A percentile compares a stretch with the other conserved stretches of the same genome.
These are phyloP conservation scores for Knipowitschia caucasica DNA, from an alignment of 2,797 vertebrate genomes.

Conservation along the genomic window DNA sequence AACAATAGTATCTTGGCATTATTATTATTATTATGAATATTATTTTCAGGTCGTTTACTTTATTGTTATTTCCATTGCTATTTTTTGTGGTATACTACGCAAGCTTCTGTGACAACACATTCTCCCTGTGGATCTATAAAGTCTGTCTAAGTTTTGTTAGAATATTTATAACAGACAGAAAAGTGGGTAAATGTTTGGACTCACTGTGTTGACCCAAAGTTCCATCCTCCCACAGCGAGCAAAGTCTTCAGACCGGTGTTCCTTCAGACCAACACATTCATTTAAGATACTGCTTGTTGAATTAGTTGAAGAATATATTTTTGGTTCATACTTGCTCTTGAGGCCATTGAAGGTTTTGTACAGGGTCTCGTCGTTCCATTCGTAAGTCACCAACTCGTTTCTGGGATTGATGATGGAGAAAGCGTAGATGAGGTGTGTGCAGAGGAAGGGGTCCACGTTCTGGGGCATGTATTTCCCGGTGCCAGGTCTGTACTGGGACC, in stretches of 20 bases:
- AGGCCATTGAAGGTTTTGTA: slow-evolving; percentile 72
- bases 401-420: slow-evolving; percentile 69
- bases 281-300: not conserved
- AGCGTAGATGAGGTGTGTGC: slow-evolving; percentile 77
- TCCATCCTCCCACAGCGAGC: slow-evolving; percentile 74
- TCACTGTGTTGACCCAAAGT: slow-evolving; percentile 74
- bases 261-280: slow-evolving; percentile 36
- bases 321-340: slow-evolving; percentile 58
- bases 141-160: too few species aligned
- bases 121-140: too few species aligned
- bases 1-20: too few species aligned
- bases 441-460: slow-evolving; percentile 74
- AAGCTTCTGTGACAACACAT: too few species aligned
- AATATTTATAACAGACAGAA: too few species aligned
- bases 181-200: slow-evolving; percentile 11
- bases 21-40: too few species aligned
- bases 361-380: slow-evolving; percentile 62
- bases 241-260: slow-evolving; percentile 70
- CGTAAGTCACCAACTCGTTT: slow-evolving; percentile 65
- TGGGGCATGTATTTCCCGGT: slow-evolving; percentile 61
- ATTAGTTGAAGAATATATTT: not conserved
- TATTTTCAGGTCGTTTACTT: too few species aligned
- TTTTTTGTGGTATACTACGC: too few species aligned
- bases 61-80: too few species aligned
- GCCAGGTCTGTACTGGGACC: slow-evolving; percentile 76